Evolutionary conservation across 2,797 vertebrate genomes (phyloP).

Genomic region (Onychomys arenicola): DNA sequence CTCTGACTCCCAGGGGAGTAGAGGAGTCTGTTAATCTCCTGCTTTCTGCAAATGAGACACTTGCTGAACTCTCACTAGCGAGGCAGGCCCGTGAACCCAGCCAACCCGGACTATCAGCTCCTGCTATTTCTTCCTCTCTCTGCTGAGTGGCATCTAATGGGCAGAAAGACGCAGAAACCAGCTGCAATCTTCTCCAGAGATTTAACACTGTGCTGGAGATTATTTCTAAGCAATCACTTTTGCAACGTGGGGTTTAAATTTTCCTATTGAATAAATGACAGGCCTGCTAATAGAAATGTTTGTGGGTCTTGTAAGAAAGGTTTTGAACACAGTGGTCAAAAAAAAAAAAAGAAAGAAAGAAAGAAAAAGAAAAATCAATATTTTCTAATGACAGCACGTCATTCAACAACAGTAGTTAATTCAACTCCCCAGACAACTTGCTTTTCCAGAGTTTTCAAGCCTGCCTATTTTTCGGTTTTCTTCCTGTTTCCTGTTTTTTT

Average conservation of each 20-base stretch:
- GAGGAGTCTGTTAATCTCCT: constrained; percentile 34
- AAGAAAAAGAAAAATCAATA: constrained; percentile 6
- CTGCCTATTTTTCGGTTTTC: not conserved
- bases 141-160: not conserved
- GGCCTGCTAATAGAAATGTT: constrained; percentile 1
- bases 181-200: constrained; percentile 49
- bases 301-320: not conserved
- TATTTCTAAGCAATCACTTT: constrained; percentile 52
- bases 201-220: constrained; percentile 50
- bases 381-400: constrained; percentile 29
- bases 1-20: not conserved
- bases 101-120: not conserved
- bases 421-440: not conserved
- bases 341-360: not conserved
- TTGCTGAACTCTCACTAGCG: constrained; percentile 24
- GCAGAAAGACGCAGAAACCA: not conserved
- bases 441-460: not conserved
- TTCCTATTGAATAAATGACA: constrained; percentile 62
- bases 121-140: not conserved
- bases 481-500: constrained; percentile 24
- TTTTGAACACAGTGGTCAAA: constrained; percentile 15
- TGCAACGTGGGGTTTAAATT: constrained; percentile 51
- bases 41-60: constrained; percentile 62
- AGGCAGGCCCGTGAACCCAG: constrained; percentile 1
- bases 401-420: too few species aligned